Percentiles rank a stretch among this genome's conserved stretches.
Conservation (phyloP, 2,113 vertebrate species). For the Atlantisia rogersi region DNA sequence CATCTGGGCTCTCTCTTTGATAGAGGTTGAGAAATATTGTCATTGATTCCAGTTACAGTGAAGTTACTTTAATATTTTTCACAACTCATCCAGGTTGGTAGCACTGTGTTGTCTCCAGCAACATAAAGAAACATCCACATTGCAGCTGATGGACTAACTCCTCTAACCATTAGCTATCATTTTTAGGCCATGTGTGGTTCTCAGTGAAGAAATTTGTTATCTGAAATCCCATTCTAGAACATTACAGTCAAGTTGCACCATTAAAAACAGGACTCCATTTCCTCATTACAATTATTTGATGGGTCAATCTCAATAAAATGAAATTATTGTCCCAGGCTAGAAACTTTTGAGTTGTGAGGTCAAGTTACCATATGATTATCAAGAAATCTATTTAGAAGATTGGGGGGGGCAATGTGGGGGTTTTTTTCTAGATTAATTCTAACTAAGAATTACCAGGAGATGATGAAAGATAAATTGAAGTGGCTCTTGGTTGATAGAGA, state of each 20-base stretch:
- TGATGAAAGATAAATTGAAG: not conserved
- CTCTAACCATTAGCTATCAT: not conserved
- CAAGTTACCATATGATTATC: not conserved
- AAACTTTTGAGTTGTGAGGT: not conserved
- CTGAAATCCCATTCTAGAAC: not conserved
- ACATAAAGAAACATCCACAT: not conserved
- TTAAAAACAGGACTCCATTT: not conserved
- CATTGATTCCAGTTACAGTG: not conserved
- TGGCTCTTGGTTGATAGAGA: not conserved
- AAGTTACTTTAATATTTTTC: not conserved
- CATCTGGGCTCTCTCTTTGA: not conserved
- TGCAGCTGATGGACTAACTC: not conserved
- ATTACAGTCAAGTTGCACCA: not conserved
- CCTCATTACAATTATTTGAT: not conserved
- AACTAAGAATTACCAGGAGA: not conserved
- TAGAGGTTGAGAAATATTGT: not conserved
- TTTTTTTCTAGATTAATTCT: not conserved
- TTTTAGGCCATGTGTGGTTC: not conserved
- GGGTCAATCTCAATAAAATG: not conserved
- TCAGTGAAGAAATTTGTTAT: not conserved
- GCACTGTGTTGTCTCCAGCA: not conserved
- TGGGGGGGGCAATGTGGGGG: not conserved
- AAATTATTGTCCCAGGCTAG: not conserved
- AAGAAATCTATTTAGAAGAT: not conserved
- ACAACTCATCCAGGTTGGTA: accelerated